Conservation (phyloP, 2,888 invertebrate species). For the Saturnia pavonia region DNA sequence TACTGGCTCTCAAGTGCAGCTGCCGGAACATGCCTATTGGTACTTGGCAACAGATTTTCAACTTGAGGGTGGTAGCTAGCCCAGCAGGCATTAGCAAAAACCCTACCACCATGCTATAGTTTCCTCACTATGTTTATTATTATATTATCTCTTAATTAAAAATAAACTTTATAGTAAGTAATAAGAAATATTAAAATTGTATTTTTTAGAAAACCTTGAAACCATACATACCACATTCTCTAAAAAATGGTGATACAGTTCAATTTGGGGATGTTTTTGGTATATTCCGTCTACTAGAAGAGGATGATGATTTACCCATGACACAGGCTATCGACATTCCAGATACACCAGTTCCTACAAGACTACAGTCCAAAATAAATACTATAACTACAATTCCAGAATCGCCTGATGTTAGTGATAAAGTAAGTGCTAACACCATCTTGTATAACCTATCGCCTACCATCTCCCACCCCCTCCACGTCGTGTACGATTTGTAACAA, state of each 20-base stretch:
- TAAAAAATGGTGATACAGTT: constrained; percentile 65
- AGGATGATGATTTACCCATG: constrained; percentile 63
- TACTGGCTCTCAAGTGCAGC: no score
- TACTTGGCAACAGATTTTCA: no score
- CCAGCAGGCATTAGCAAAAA: no score
- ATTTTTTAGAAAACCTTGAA: constrained; percentile 57
- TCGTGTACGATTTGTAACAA: no score
- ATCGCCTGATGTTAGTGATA: constrained; percentile 73
- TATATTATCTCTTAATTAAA: not conserved
- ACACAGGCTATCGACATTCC: constrained; percentile 69
- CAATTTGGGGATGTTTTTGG: constrained; percentile 73
- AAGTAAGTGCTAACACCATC: constrained; percentile 44
- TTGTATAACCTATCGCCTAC: no score
- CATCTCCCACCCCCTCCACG: no score
- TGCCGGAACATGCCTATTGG: no score
- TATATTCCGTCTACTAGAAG: constrained; percentile 62
- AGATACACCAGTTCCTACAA: constrained; percentile 55
- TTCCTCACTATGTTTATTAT: no score
- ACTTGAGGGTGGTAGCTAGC: no score
- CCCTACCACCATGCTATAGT: no score
- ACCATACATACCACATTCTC: constrained; percentile 63
- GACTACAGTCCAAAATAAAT: constrained; percentile 46
- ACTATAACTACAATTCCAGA: constrained; percentile 61
- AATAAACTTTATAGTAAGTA: not conserved
- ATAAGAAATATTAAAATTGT: not conserved